Conservation (phyloP, 2,888 invertebrate species). For the Yponomeuta cagnagella region DNA sequence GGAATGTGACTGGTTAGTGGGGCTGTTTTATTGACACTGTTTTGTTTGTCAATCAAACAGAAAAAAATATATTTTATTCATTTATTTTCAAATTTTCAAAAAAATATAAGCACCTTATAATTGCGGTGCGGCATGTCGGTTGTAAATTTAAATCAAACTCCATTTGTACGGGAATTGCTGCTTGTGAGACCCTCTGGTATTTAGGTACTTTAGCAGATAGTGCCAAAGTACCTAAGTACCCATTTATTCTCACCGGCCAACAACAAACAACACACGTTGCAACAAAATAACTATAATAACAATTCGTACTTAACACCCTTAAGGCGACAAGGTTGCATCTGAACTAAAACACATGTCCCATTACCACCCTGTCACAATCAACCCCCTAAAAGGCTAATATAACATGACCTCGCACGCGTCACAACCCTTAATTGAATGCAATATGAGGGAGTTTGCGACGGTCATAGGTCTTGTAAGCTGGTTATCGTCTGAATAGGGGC, state of each 20-base stretch:
- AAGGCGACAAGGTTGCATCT: conserved; percentile 38
- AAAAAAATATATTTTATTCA: no score
- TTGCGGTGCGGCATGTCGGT: no score
- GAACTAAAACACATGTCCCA: conserved; percentile 47
- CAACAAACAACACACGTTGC: neutral
- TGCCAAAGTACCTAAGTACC: neutral
- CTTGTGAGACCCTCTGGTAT: no score
- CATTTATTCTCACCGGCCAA: neutral
- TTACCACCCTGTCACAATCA: conserved; percentile 38
- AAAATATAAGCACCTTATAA: no score
- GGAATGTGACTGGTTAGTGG: no score
- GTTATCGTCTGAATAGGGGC: neutral
- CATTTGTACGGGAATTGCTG: no score
- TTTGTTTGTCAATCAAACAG: no score
- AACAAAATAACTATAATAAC: conserved; percentile 21
- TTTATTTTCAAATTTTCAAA: no score
- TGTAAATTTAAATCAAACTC: no score
- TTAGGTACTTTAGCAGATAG: no score
- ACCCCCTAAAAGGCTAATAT: conserved; percentile 28
- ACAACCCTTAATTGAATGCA: neutral
- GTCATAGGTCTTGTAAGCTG: neutral
- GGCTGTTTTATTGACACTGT: no score
- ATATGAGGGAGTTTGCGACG: neutral
- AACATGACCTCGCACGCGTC: conserved; percentile 24
- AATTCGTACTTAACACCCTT: conserved; percentile 4